These are phyloP conservation scores for Narcine bancroftii DNA, from an alignment of 2,113 vertebrate genomes.

Conservation along the genomic window DNA sequence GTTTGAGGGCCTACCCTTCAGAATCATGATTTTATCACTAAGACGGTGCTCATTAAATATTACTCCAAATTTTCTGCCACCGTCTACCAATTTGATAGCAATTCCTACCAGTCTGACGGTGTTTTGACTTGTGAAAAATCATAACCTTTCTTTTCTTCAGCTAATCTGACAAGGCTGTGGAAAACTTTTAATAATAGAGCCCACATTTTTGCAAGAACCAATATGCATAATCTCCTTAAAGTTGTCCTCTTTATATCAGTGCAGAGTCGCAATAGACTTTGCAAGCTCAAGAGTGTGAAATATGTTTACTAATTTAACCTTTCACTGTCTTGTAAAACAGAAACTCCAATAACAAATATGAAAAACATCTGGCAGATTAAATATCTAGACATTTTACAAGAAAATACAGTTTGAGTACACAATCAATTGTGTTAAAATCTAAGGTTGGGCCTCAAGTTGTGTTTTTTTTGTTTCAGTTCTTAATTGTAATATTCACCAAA, in stretches of 20 bases:
- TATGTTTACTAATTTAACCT: neutral
- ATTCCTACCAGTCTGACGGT: neutral
- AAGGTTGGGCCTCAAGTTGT: neutral
- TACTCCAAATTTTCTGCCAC: constrained; percentile 1
- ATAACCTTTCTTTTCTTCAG: neutral
- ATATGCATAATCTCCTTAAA: neutral
- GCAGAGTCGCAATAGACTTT: too few species aligned
- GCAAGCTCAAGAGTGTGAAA: neutral
- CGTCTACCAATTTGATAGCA: neutral
- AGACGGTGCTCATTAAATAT: constrained; percentile 18
- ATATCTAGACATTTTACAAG: neutral
- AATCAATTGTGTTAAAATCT: neutral
- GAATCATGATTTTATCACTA: constrained; percentile 4
- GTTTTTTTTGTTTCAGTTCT: neutral
- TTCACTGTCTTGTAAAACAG: neutral
- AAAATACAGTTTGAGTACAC: neutral
- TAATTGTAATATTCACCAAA: neutral
- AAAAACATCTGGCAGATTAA: neutral
- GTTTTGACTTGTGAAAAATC: neutral
- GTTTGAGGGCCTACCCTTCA: constrained; percentile 9
- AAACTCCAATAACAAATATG: neutral
- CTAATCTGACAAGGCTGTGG: neutral
- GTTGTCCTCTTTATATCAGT: neutral
- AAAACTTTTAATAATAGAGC: neutral
- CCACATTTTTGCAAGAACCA: neutral